Base-by-base conservation (phyloP, 2,888 invertebrate genomes). In the Diachrysia chrysitis region DNA sequence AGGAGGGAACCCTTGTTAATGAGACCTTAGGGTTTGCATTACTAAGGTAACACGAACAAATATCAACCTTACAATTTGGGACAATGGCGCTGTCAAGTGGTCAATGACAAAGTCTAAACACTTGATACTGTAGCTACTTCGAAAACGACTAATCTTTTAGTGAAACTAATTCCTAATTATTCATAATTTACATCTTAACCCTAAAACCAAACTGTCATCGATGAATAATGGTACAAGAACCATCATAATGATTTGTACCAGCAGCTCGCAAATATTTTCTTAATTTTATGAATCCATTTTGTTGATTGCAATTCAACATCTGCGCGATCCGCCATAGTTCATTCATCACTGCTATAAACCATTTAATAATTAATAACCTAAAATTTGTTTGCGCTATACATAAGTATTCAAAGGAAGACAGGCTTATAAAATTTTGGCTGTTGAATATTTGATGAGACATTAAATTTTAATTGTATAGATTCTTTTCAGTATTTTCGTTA, bases 331-430 rank as follows among this genome's bases (percentile, higher is more conserved):
- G 55, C 66, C 60, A 66, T 63, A 68, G 58, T 62, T 76, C 78
- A 85, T 87, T 75, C 62, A 86, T 87, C 82, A 79, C 74, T 46
- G 57, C 75, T 82, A 79, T 82, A 79, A 82, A 81, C 76, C 71
- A 37, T 58, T 55, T 69, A 79, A 80, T 82, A 85, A 84, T 86
- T 85, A 87, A 81, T 69, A 71, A 75, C 67, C 66, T 70, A 66
- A 72, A 79, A 78, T 76, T 81, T 78, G 82, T 85, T 86, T 80
- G 82, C 83, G 83, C 76, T 64, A 54, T 69, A 64, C 71, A 75
- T 77, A 80, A 78, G 10, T 32, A 79, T 76, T 78, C 71, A 79
- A 37, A 10, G 37, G 37, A 37, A 17, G 48, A 4, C 7, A 16
- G 48, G 37, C 16, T 19, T 51, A 12, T 21, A 51, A 51, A 51